Evolutionary conservation across 2,797 vertebrate species (phyloP), one percentile per base, ranked within the genome.

Genomic region (Phoeniculus purpureus): DNA sequence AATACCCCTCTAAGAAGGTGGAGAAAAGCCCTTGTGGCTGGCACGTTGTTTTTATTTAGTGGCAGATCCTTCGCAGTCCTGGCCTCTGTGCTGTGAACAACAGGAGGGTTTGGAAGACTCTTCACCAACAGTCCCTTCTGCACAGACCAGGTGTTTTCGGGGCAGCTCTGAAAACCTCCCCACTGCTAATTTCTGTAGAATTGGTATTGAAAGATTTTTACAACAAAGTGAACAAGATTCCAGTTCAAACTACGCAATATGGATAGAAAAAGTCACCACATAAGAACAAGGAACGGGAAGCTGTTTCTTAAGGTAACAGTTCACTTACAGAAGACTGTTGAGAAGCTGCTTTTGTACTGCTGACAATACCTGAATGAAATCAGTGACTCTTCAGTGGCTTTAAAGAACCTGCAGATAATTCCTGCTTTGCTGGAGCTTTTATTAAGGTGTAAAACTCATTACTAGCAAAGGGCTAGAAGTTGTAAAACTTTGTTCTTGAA

Each of bases 321-420:
- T 92, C 87, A 85, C 66, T 87, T 85, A 59, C 1, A 85, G 70
- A 71, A 90, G 48, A 76, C 34, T 47, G 15, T 66, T 67, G 74
- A 88, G 91, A 83, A 87, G 73, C 61, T 83, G 79, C 89, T 94
- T 95, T 91, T 94, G 87, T 94, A 31, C 45, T n/a, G 48, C 85
- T 83, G 87, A 92, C 70, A 93, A 85, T 79, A 52, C 25, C 73
- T 3, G 1, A 89, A 73, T 66, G 31, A 83, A 89, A 93, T 67
- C 85, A 62, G 87, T 62, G 73, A 81, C 76, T 90, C 65, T 52
- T 65, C 76, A 68, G 45, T 21, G 72, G 75, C 76, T 92, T 87
- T 14, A 92, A 73, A 82, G 75, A 85, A 90, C 94, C 17, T 54
- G 74, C 40, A 70, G 50, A 37, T 10, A 81, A 80, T 83, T 51